Evolutionary conservation across 2,888 invertebrate species (phyloP).

Genomic region (Metacarcinus magister): DNA sequence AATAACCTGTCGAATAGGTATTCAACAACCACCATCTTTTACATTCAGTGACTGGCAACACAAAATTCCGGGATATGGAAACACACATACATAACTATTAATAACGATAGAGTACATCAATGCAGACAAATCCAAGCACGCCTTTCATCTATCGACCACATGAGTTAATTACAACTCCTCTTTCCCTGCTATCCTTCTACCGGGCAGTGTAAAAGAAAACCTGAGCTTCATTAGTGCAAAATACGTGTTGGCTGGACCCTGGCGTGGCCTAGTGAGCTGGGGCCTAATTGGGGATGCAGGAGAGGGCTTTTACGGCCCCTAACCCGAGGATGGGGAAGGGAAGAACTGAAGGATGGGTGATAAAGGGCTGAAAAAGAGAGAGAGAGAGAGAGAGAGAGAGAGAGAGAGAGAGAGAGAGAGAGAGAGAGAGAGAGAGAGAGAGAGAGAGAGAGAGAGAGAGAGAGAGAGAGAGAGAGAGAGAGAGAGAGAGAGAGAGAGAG

Average conservation of each 20-base stretch:
- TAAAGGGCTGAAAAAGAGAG: neutral
- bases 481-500: neutral
- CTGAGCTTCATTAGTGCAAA: constrained; percentile 31
- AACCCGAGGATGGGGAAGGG: neutral
- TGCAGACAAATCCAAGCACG: neutral
- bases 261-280: neutral
- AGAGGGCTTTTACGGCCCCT: neutral
- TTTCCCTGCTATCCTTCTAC: neutral
- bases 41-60: too few species aligned
- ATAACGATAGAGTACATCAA: neutral
- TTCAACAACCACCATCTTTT: too few species aligned
- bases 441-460: neutral
- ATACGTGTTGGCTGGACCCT: neutral
- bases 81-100: neutral
- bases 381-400: constrained; percentile 26
- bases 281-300: constrained; percentile 38
- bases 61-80: too few species aligned
- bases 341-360: neutral
- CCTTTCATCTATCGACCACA: neutral
- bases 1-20: too few species aligned
- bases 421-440: constrained; percentile 26
- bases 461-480: neutral
- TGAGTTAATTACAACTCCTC: neutral
- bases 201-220: neutral
- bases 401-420: constrained; percentile 26